These are phyloP conservation scores for Scaptomyza polygonia DNA, from an alignment of 2,888 invertebrate genomes.

Conservation along the genomic window DNA sequence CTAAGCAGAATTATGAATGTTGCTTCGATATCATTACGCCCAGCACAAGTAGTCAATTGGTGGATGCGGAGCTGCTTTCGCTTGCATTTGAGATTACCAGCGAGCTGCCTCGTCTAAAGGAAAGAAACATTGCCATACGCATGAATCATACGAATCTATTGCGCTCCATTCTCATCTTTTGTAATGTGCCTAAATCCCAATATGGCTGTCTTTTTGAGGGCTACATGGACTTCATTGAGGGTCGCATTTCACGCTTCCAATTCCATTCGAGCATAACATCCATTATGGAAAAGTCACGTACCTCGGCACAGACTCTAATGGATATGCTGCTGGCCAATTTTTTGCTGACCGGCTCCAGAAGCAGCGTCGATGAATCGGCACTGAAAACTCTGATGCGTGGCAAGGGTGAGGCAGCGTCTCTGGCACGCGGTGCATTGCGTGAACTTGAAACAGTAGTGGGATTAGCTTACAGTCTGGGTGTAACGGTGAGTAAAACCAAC, in stretches of 20 bases:
- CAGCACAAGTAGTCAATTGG: constrained; percentile 89
- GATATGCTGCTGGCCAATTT: constrained; percentile 82
- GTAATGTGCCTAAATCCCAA: constrained; percentile 90
- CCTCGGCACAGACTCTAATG: constrained; percentile 80
- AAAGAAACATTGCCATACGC: constrained; percentile 88
- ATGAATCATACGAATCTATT: constrained; percentile 92
- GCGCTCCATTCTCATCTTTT: constrained; percentile 90
- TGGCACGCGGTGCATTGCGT: constrained; percentile 89
- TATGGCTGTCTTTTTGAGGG: constrained; percentile 83
- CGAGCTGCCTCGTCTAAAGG: constrained; percentile 88
- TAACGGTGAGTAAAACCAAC: constrained; percentile 86
- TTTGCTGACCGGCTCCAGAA: constrained; percentile 77
- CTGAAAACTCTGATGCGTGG: constrained; percentile 87
- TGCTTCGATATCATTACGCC: constrained; percentile 96
- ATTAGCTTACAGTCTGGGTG: constrained; percentile 90
- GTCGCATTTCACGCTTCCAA: constrained; percentile 88
- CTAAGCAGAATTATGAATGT: constrained; percentile 94
- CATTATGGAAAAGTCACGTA: constrained; percentile 86
- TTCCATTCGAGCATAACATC: constrained; percentile 88
- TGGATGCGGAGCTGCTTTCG: constrained; percentile 94
- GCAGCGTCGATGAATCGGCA: constrained; percentile 79
- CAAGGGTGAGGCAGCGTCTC: constrained; percentile 87
- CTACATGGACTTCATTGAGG: constrained; percentile 84
- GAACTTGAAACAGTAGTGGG: constrained; percentile 91
- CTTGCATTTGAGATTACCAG: constrained; percentile 90